Evolutionary conservation across 2,888 invertebrate species (phyloP).

Genomic region (Drosophila rellima): DNA sequence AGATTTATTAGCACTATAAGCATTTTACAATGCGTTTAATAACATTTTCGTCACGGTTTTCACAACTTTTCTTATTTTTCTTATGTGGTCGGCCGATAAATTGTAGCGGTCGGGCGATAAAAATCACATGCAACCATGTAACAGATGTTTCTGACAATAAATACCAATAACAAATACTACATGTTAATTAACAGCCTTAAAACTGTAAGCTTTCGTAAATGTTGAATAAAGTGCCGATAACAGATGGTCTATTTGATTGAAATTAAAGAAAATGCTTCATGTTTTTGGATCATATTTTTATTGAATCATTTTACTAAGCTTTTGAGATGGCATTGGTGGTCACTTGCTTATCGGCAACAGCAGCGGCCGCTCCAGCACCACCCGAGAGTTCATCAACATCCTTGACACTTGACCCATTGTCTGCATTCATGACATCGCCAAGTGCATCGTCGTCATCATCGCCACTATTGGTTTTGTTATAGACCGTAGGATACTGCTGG

Average conservation of each 20-base stretch:
- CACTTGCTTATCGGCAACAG: slow-evolving; percentile 8
- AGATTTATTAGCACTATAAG: slow-evolving; percentile 55
- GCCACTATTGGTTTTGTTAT: slow-evolving; percentile 90
- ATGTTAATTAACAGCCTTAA: not conserved
- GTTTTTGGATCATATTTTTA: not conserved
- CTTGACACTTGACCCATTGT: slow-evolving; percentile 54
- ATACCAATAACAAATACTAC: not conserved
- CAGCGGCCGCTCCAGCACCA: slow-evolving; percentile 37
- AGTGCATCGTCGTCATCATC: slow-evolving; percentile 86
- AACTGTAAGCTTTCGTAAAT: not conserved
- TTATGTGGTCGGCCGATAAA: slow-evolving; percentile 41
- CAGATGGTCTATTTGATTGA: not conserved
- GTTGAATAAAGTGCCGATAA: too few species aligned
- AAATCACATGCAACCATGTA: slow-evolving; percentile 16
- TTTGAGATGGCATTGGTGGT: slow-evolving; percentile 12
- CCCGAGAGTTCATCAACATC: slow-evolving; percentile 58
- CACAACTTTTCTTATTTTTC: slow-evolving; percentile 60
- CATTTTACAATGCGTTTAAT: slow-evolving; percentile 73
- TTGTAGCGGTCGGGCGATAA: slow-evolving; percentile 36
- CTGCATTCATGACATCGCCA: slow-evolving; percentile 72
- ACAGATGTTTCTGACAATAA: slow-evolving; percentile 30
- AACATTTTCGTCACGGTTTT: slow-evolving; percentile 69
- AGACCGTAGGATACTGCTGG: slow-evolving; percentile 93
- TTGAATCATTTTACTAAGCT: slow-evolving; percentile 10
- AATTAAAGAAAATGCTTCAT: not conserved